Evolutionary conservation across 2,888 invertebrate species (phyloP).

Genomic region (Diogma glabrata): DNA sequence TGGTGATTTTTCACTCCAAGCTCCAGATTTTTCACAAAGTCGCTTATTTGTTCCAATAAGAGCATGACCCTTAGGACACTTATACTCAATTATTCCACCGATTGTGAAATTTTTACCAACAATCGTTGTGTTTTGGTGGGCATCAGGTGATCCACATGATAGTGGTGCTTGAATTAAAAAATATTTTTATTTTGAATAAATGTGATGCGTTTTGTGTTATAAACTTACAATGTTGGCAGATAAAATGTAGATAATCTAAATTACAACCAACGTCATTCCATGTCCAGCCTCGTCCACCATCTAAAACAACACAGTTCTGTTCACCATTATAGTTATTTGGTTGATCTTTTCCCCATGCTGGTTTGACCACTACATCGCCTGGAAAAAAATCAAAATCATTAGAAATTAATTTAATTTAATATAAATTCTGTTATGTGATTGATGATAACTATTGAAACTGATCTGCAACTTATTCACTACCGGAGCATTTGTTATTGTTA

Average conservation of each 20-base stretch:
- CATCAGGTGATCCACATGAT: slow-evolving; percentile 80
- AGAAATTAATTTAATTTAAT: not conserved
- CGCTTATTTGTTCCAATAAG: slow-evolving; percentile 57
- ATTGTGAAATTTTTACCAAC: slow-evolving; percentile 53
- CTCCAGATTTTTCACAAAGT: slow-evolving; percentile 60
- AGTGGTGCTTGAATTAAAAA: slow-evolving; percentile 50
- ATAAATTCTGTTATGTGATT: no score
- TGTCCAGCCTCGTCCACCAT: slow-evolving; percentile 79
- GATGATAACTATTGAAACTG: no score
- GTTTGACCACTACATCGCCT: slow-evolving; percentile 68
- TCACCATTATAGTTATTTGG: slow-evolving; percentile 93
- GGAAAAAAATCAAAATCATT: slow-evolving; percentile 19
- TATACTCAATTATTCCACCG: slow-evolving; percentile 60
- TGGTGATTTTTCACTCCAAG: slow-evolving; percentile 74
- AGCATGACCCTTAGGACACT: slow-evolving; percentile 73
- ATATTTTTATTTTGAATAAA: not conserved
- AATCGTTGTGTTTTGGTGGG: slow-evolving; percentile 70
- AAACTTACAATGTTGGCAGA: slow-evolving; percentile 59
- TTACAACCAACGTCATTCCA: slow-evolving; percentile 95
- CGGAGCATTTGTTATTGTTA: no score
- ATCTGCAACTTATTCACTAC: no score
- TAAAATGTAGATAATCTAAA: slow-evolving; percentile 84
- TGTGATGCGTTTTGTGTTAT: not conserved
- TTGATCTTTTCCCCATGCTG: slow-evolving; percentile 87
- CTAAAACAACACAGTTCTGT: slow-evolving; percentile 88